phyloP scores from a whole-genome alignment of 2,888 invertebrate species.

The Gasteruption jaculator region DNA sequence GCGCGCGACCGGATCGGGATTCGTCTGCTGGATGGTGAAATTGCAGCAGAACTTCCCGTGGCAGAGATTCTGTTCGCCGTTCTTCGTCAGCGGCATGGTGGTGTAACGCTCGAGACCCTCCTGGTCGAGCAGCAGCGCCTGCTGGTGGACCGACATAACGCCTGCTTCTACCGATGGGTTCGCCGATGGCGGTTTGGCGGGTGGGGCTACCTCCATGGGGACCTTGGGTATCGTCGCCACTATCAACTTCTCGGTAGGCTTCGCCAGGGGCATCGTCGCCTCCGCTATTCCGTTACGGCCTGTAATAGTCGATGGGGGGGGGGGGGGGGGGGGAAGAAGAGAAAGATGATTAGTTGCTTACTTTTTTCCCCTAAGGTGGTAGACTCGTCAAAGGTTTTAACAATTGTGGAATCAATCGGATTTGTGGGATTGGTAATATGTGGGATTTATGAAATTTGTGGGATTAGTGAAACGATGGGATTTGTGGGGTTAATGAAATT shows the following conservation, averaged over 20 bases:
- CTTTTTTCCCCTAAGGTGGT: too few relatives aligned
- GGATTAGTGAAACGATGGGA: too few relatives aligned
- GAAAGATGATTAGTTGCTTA: too few relatives aligned
- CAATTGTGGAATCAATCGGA: too few relatives aligned
- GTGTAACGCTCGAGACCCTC: background rate
- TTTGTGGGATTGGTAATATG: too few relatives aligned
- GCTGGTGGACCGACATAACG: background rate
- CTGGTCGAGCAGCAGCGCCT: constrained; percentile 9
- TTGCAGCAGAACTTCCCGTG: constrained; percentile 34
- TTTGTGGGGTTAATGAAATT: too few relatives aligned
- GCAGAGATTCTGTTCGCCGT: constrained; percentile 18
- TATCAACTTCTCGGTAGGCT: constrained; percentile 27
- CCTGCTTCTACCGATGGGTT: constrained; percentile 19
- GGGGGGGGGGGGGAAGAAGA: too few relatives aligned
- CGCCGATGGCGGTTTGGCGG: too few relatives aligned
- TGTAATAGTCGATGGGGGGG: constrained; percentile 15
- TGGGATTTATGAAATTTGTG: too few relatives aligned
- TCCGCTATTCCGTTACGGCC: constrained; percentile 38
- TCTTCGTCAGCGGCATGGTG: constrained; percentile 6
- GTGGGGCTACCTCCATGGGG: too few relatives aligned
- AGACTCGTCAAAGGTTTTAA: too few relatives aligned
- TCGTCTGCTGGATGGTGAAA: constrained; percentile 24
- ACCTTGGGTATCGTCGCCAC: constrained; percentile 11
- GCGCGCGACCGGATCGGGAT: constrained; percentile 19
- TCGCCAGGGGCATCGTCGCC: constrained; percentile 21